A percentile compares a stretch with the other conserved stretches of the same genome.
Evolutionary conservation across 1,140 invertebrate species (phyloP).

Genomic region (Ips nitidus): DNA sequence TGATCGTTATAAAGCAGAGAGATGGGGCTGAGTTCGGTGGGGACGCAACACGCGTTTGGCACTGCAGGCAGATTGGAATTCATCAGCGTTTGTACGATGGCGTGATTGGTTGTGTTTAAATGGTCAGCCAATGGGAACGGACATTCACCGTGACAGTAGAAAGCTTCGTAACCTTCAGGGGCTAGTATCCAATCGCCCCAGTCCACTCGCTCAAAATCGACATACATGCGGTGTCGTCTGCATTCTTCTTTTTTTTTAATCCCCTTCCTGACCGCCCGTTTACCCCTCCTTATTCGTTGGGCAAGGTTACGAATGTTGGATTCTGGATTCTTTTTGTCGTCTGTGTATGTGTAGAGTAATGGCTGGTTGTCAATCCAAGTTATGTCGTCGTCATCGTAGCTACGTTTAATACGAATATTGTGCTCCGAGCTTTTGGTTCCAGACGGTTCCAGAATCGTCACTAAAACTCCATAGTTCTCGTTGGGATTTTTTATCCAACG

Average conservation of each 20-base stretch:
- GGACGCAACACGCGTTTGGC: constrained; percentile 92
- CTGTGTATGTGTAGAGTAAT: constrained; percentile 82
- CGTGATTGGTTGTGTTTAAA: constrained; percentile 96
- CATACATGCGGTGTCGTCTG: constrained; percentile 83
- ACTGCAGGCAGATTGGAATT: constrained; percentile 90
- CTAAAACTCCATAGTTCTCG: constrained; percentile 80
- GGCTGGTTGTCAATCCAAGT: constrained; percentile 68
- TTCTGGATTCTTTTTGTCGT: constrained; percentile 70
- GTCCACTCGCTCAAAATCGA: constrained; percentile 95
- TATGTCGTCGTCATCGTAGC: constrained; percentile 60
- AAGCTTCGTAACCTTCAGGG: constrained; percentile 93
- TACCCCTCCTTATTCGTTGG: constrained; percentile 48
- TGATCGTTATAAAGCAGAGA: constrained; percentile 95
- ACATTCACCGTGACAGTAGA: constrained; percentile 93
- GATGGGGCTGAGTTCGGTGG: constrained; percentile 84
- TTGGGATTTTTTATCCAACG: constrained; percentile 74
- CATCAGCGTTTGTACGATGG: constrained; percentile 95
- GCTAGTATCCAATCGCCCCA: constrained; percentile 99
- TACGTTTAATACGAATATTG: constrained; percentile 67
- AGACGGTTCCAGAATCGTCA: constrained; percentile 62
- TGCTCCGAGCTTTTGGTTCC: constrained; percentile 43
- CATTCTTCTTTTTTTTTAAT: constrained; percentile 68
- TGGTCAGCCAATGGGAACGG: constrained; percentile 90
- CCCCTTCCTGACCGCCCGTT: constrained; percentile 49
- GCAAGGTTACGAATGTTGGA: constrained; percentile 55